Evolutionary conservation across 1,140 invertebrate genomes (phyloP).

Genomic region (Cecropterus lyciades): DNA sequence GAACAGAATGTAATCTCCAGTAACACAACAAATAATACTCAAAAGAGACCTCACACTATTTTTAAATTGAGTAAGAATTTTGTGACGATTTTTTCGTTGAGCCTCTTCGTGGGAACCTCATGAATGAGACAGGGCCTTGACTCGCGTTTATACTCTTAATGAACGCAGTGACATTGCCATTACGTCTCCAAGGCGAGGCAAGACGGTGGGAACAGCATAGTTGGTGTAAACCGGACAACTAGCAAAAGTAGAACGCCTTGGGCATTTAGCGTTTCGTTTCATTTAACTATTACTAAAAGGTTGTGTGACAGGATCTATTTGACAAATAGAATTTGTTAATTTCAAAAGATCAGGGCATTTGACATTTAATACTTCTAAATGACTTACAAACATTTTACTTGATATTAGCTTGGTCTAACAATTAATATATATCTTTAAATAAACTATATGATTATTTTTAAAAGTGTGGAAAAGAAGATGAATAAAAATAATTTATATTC

Average conservation of each 20-base stretch:
- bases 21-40: neutral
- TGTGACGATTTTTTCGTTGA: neutral
- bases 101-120: slow-evolving; percentile 10
- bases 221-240: neutral
- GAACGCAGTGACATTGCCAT: slow-evolving; percentile 36
- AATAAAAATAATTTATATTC: too few relatives aligned
- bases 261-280: neutral
- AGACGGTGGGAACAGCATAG: neutral
- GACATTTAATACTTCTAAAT: too few relatives aligned
- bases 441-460: too few relatives aligned
- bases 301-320: too few relatives aligned
- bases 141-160: slow-evolving; percentile 24
- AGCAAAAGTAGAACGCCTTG: slow-evolving; percentile 15
- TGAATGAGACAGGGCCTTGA: slow-evolving; percentile 25
- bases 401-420: too few relatives aligned
- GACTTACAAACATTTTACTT: too few relatives aligned
- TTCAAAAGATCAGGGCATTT: too few relatives aligned
- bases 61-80: neutral
- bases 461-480: too few relatives aligned
- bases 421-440: too few relatives aligned
- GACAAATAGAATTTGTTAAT: too few relatives aligned
- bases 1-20: neutral
- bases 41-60: neutral
- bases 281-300: neutral
- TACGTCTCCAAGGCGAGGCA: slow-evolving; percentile 34